phyloP scores from a whole-genome alignment of 2,113 vertebrate species.

The Phyllostomus discolor region DNA sequence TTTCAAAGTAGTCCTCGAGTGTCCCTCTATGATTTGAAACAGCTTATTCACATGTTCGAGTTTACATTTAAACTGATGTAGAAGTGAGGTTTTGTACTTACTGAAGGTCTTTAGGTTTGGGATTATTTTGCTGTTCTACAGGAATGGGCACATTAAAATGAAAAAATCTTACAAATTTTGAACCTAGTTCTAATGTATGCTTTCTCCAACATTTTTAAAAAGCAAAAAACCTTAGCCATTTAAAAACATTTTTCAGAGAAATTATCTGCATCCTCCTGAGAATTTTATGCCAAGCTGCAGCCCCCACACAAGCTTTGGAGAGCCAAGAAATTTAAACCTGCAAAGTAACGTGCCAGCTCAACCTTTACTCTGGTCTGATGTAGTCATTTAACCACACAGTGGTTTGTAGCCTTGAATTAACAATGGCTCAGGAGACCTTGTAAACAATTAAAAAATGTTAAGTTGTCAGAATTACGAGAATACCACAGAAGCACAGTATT shows the following conservation, averaged over 20 bases:
- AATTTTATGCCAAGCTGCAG: constrained; percentile 71
- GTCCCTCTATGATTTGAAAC: constrained; percentile 12
- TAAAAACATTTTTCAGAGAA: constrained; percentile 67
- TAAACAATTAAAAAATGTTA: constrained; percentile 41
- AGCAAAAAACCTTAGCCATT: constrained; percentile 36
- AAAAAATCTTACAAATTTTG: constrained; percentile 35
- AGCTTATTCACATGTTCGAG: constrained; percentile 23
- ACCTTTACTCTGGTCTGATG: constrained; percentile 39
- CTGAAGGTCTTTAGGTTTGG: background rate
- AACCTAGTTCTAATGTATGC: constrained; percentile 54
- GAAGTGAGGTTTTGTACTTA: background rate
- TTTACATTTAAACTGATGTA: background rate
- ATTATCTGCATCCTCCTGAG: constrained; percentile 70
- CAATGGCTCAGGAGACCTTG: constrained; percentile 34
- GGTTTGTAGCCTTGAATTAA: constrained; percentile 17
- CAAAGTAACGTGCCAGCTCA: constrained; percentile 37
- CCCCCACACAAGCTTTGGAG: constrained; percentile 65
- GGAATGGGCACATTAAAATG: constrained; percentile 27
- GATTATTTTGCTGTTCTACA: background rate
- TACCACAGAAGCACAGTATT: constrained; percentile 48
- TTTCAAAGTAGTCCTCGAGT: background rate
- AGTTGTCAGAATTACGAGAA: constrained; percentile 51
- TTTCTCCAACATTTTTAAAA: constrained; percentile 63
- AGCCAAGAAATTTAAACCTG: constrained; percentile 72
- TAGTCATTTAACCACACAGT: constrained; percentile 18